Percentiles rank a stretch among this genome's conserved stretches.
Conservation (phyloP, 2,888 invertebrate genomes). For the Oscheius sp. region DNA sequence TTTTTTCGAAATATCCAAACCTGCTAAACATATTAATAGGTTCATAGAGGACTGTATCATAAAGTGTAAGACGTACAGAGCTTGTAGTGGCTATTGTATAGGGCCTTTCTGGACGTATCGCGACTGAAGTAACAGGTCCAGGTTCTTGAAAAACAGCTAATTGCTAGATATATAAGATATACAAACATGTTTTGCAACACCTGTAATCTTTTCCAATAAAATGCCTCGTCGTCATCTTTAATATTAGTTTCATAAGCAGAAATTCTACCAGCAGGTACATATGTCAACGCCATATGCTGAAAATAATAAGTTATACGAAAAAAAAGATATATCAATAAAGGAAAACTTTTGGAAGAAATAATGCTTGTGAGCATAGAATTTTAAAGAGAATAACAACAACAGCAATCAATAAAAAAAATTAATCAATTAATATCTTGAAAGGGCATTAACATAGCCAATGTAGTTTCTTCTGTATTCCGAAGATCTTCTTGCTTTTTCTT, state of each 20-base stretch:
- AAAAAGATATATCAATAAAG: neutral
- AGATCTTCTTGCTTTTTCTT: slow-evolving; percentile 30
- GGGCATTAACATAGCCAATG: slow-evolving; percentile 46
- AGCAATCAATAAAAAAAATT: slow-evolving; percentile 29
- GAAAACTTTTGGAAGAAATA: neutral
- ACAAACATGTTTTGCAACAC: no score
- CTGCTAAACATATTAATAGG: slow-evolving; percentile 61
- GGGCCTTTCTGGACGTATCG: slow-evolving; percentile 88
- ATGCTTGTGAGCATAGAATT: slow-evolving; percentile 24
- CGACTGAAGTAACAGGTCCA: slow-evolving; percentile 88
- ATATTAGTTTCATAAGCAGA: slow-evolving; percentile 34
- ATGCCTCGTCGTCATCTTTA: slow-evolving; percentile 76
- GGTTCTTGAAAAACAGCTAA: slow-evolving; percentile 80
- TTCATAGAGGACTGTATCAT: slow-evolving; percentile 58
- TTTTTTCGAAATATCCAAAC: neutral
- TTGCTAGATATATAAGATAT: slow-evolving; percentile 49
- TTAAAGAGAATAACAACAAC: slow-evolving; percentile 39
- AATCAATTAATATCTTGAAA: slow-evolving; percentile 27
- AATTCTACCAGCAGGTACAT: slow-evolving; percentile 45
- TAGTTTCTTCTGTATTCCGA: slow-evolving; percentile 48
- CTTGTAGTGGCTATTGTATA: slow-evolving; percentile 91
- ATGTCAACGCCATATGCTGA: slow-evolving; percentile 39
- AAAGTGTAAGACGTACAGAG: slow-evolving; percentile 74
- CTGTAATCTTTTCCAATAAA: slow-evolving; percentile 88
- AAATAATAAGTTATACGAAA: neutral